Evolutionary conservation across 2,113 vertebrate species (phyloP), one percentile per base, ranked within the genome.

Genomic region (Vicugna pacos): DNA sequence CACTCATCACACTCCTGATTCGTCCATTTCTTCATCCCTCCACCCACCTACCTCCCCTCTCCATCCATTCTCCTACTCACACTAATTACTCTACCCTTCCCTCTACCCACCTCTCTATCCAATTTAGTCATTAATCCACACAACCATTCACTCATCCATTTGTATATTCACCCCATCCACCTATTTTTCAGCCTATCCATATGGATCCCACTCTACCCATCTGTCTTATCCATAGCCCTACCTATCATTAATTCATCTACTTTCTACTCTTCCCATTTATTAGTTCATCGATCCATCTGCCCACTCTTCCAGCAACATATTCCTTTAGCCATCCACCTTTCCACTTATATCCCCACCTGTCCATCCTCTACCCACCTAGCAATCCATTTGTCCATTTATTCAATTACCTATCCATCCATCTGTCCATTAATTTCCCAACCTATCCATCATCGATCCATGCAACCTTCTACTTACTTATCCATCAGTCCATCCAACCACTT

Each of bases 401-500:
- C 94, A 64, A 38, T 69, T 32, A 62, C 65, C 72, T 60, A 17
- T 84, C 28, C 7, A 35, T 60, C 91, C 58, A 50, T 65, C 46
- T 62, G 65, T 58, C 69, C 62, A 79, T 67, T 79, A 73, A 91
- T 95, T 93, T 72, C 54, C 72, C 38, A 79, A n/a, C n/a, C 58
- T 88, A 80, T 46, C 35, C 13, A 87, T 94, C 89, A 94, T 26
- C 42, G 7, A 70, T 60, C 89, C 48, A 52, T 42, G 35, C 86
- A 95, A 94, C 30, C 19, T 60, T 91, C 89, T 62, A 80, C 32
- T 84, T 84, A 91, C 60, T 93, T 83, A 91, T 50, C 90, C 35
- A 26, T 73, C 65, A 54, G 62, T 93, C 89, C 85, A 77, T 65
- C 30, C 48, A 86, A 76, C 46, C 93, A 96, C 89, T 94, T 89